Evolutionary conservation across 2,888 invertebrate species (phyloP), one percentile per base, ranked within the genome.

Genomic region (Eugnorisma glareosa): DNA sequence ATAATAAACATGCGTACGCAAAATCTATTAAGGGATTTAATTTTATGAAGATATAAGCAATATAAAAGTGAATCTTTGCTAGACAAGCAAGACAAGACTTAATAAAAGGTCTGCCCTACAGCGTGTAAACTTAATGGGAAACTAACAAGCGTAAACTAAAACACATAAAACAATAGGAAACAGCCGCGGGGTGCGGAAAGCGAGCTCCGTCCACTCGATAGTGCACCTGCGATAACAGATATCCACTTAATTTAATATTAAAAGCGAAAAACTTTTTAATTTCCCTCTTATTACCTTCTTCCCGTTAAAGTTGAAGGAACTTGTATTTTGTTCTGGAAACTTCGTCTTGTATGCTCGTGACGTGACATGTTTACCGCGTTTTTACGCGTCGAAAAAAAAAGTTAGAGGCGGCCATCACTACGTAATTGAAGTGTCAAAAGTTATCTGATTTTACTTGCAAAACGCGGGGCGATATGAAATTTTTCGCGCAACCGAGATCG

Each of bases 401-500:
- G 95, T 94, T 95, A 93, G 93, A 94, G 92, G 89, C 94, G 92
- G 92, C 95, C 94, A 95, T 96, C 96, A 95, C 94, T 93, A 89
- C 94, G 95, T 96, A 96, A 96, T 96, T 96, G 96, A 95, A 96
- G 96, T 96, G 96, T 96, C 96, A 96, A 96, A 96, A 96, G 96
- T 96, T 96, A 94, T 95, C 95, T 96, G 96, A 96, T 96, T 96
- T 96, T 95, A 96, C 96, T 96, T 96, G 96, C 96, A 96, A 96
- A 96, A 93, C 94, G 94, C 93, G 93, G 93, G 92, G 94, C 94
- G 93, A 94, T 96, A 95, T 96, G 95, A 96, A 96, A 96, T 96
- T 95, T 96, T 95, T 95, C 94, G 94, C 95, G 93, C 93, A 90
- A 89, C 91, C 93, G 94, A 93, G 92, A 95, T 95, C 94, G 96